Percentiles rank a stretch among this genome's conserved stretches.
phyloP scores from a whole-genome alignment of 1,140 invertebrate genomes.

The Campoletis sonorensis region DNA sequence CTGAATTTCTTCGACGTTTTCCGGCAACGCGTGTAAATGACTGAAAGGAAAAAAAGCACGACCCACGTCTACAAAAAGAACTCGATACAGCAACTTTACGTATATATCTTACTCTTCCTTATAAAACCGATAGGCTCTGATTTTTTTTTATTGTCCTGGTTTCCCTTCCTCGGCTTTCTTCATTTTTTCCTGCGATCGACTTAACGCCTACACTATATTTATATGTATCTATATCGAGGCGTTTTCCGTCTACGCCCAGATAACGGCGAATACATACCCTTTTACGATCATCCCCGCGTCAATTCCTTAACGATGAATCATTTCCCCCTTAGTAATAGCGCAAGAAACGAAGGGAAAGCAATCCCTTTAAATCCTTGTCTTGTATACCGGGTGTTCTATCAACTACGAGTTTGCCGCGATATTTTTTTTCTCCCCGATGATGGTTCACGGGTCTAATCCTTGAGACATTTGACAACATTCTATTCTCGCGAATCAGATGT shows the following conservation, averaged over 20 bases:
- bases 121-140: neutral
- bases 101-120: too few species aligned
- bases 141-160: neutral
- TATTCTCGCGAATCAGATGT: too few species aligned
- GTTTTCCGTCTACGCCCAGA: neutral
- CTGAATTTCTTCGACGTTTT: too few species aligned
- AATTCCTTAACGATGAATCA: constrained; percentile 9
- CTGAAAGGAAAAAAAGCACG: too few species aligned
- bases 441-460: too few species aligned
- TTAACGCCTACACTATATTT: neutral
- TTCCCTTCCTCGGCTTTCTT: neutral
- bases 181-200: neutral
- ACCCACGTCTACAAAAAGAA: too few species aligned
- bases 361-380: neutral
- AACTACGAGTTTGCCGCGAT: neutral
- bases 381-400: neutral
- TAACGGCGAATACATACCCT: neutral
- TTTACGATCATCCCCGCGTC: constrained; percentile 8
- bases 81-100: too few species aligned
- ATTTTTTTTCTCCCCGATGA: neutral
- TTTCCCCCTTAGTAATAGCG: neutral
- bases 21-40: too few species aligned
- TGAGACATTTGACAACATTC: too few species aligned
- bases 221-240: neutral
- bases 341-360: neutral